Conservation (phyloP, 2,113 vertebrate genomes). For the Baryphthengus martii region DNA sequence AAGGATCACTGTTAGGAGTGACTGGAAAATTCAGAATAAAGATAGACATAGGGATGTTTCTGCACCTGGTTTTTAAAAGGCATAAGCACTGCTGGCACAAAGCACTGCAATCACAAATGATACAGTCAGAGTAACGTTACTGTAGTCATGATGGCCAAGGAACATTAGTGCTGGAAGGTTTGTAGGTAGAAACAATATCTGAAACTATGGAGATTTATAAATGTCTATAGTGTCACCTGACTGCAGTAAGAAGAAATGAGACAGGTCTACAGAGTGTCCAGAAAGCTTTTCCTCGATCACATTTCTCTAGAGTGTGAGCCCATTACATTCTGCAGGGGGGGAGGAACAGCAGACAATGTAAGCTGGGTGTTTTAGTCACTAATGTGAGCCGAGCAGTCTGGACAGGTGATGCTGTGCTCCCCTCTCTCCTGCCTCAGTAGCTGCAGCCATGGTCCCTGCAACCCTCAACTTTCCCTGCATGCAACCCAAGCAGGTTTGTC, state of each 20-base stretch:
- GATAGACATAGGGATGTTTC: background rate
- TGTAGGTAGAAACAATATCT: background rate
- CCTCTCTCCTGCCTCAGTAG: background rate
- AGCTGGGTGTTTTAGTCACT: background rate
- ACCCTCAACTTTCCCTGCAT: background rate
- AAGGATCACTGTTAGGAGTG: background rate
- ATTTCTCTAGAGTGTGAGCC: background rate
- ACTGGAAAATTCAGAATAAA: background rate
- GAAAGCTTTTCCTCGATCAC: background rate
- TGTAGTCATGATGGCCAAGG: background rate
- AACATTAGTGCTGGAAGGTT: background rate
- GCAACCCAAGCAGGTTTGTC: background rate
- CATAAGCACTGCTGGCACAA: background rate
- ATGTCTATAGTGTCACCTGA: background rate
- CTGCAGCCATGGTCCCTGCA: background rate
- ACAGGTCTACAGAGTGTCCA: background rate
- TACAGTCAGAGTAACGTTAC: background rate
- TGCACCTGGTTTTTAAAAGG: background rate
- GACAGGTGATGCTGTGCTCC: background rate
- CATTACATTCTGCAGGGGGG: background rate
- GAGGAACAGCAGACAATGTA: background rate
- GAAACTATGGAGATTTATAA: background rate
- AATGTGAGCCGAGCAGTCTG: fast-evolving
- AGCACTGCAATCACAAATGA: background rate
- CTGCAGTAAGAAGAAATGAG: background rate